Evolutionary conservation across 2,888 invertebrate genomes (phyloP).

Genomic region (Nineta flava): DNA sequence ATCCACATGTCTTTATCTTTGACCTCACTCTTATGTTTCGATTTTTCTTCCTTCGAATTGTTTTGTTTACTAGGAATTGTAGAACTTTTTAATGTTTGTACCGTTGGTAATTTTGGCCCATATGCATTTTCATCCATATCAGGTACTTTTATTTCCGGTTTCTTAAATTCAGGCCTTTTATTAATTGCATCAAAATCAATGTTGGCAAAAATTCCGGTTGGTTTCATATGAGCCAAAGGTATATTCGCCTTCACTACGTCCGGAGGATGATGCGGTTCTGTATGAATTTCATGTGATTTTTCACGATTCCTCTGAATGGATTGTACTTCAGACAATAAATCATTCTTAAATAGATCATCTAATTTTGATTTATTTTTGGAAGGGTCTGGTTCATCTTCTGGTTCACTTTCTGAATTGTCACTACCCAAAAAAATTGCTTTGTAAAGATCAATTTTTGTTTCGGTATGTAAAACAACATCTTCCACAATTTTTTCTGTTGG

Average conservation of each 20-base stretch:
- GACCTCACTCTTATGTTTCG: slow-evolving; percentile 9
- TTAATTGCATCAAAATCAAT: slow-evolving; percentile 42
- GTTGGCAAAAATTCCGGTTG: slow-evolving; percentile 54
- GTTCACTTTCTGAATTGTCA: slow-evolving; percentile 38
- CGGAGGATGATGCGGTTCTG: slow-evolving; percentile 34
- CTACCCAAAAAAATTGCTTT: slow-evolving; percentile 79
- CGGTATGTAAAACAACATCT: slow-evolving; percentile 16
- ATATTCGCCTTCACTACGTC: not conserved
- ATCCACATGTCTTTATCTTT: slow-evolving; percentile 36
- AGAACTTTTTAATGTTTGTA: slow-evolving; percentile 12
- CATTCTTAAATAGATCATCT: slow-evolving; percentile 14
- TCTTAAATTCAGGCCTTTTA: slow-evolving; percentile 25
- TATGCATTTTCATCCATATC: slow-evolving; percentile 25
- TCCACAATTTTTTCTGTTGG: slow-evolving; percentile 18
- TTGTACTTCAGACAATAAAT: not conserved
- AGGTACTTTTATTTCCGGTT: slow-evolving; percentile 8
- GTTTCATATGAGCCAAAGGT: not conserved
- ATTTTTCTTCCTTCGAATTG: not conserved
- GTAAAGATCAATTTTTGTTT: slow-evolving; percentile 62
- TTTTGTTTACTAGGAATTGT: slow-evolving; percentile 8
- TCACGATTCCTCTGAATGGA: not conserved
- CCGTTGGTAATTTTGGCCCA: slow-evolving; percentile 42
- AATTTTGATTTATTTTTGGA: slow-evolving; percentile 16
- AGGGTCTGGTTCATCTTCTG: not conserved
- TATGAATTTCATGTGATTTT: slow-evolving; percentile 38